Percentiles rank a stretch among this genome's conserved stretches.
These are phyloP conservation scores for Lateolabrax maculatus DNA, from an alignment of 2,797 vertebrate genomes.

Conservation along the genomic window DNA sequence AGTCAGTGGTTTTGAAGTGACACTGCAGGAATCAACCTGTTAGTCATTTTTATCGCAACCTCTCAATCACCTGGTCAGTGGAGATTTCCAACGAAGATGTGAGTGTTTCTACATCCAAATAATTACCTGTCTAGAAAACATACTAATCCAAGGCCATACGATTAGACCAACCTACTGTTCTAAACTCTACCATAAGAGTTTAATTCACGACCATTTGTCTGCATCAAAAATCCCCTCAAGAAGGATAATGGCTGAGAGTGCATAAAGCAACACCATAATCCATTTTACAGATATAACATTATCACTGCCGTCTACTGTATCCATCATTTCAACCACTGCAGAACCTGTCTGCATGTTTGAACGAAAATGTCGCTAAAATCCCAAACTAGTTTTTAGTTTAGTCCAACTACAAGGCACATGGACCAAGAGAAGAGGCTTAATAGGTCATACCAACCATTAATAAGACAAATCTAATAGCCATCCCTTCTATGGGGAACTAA, in stretches of 20 bases:
- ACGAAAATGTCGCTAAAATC: conserved; percentile 33
- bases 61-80: conserved; percentile 38
- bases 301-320: conserved; percentile 11
- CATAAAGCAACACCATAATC: conserved; percentile 41
- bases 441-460: conserved; percentile 45
- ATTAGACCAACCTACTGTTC: conserved; percentile 35
- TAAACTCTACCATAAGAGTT: conserved; percentile 8
- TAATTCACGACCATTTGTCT: conserved; percentile 50
- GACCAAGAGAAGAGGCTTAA: conserved; percentile 57
- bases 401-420: conserved; percentile 76
- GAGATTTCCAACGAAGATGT: conserved; percentile 21
- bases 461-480: conserved; percentile 45
- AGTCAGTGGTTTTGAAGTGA: conserved; percentile 56
- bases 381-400: conserved; percentile 33
- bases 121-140: conserved; percentile 26
- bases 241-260: conserved; percentile 28
- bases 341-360: conserved; percentile 71
- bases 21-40: conserved; percentile 48
- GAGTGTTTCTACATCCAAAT: conserved; percentile 29
- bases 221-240: conserved; percentile 35
- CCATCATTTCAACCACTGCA: conserved; percentile 45
- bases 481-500: conserved; percentile 25
- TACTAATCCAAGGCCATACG: conserved; percentile 42
- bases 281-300: conserved; percentile 24
- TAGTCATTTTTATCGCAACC: conserved; percentile 23